A percentile compares a stretch with the other conserved stretches of the same genome.
Conservation (phyloP, 2,888 invertebrate species). For the Liopterus haemorrhoidalis region DNA sequence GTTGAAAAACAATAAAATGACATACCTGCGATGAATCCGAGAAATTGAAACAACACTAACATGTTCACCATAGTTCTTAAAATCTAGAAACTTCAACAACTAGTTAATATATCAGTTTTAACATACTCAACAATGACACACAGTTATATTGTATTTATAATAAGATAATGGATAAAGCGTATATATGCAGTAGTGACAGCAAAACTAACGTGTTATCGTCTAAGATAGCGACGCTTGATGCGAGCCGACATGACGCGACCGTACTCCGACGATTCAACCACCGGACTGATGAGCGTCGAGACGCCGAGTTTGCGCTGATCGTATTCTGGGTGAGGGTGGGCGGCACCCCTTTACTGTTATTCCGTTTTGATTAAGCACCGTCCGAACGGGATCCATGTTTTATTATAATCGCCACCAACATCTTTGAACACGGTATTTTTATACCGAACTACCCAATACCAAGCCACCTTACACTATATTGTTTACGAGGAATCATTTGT, state of each 20-base stretch:
- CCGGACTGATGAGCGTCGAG: conserved; percentile 39
- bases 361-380: conserved; percentile 22
- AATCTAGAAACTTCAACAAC: conserved; percentile 23
- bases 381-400: conserved; percentile 24
- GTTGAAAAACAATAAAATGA: conserved; percentile 5
- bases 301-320: conserved; percentile 38
- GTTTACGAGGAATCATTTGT: too few species aligned
- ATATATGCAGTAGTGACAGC: conserved; percentile 19
- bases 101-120: conserved; percentile 28
- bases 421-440: conserved; percentile 7
- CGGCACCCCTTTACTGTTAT: conserved; percentile 13
- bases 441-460: conserved; percentile 5
- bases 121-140: conserved; percentile 25
- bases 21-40: conserved; percentile 24
- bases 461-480: conserved; percentile 3
- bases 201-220: conserved; percentile 6
- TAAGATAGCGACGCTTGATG: neutral
- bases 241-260: conserved; percentile 32
- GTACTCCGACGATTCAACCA: conserved; percentile 35
- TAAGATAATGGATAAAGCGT: too few species aligned
- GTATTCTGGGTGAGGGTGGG: conserved; percentile 28
- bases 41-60: conserved; percentile 28
- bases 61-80: conserved; percentile 26
- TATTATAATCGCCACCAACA: conserved; percentile 20
- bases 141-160: too few species aligned